Conservation (phyloP, 2,113 vertebrate species). For the human region GRCh38 chr6:14012501-14013000, state of each 20-base stretch:
- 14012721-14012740: not conserved
- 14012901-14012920: not conserved
- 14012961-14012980: not conserved
- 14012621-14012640: not conserved
- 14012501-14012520: not conserved
- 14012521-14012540: not conserved
- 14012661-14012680: not conserved
- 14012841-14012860: not conserved
- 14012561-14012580: not conserved
- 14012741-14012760: not conserved
- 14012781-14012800: not conserved
- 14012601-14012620: not conserved
- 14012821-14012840: rapidly evolving
- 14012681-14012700: not conserved
- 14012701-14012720: not conserved
- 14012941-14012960: not conserved
- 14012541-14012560: not conserved
- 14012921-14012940: not conserved
- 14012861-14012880: not conserved
- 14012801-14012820: not conserved
- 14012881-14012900: not conserved
- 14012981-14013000: constrained; percentile 34
- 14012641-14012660: not conserved
- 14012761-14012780: not conserved
- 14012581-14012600: not conserved